Evolutionary conservation across 2,888 invertebrate species (phyloP).

Genomic region (Aphidius colemani): DNA sequence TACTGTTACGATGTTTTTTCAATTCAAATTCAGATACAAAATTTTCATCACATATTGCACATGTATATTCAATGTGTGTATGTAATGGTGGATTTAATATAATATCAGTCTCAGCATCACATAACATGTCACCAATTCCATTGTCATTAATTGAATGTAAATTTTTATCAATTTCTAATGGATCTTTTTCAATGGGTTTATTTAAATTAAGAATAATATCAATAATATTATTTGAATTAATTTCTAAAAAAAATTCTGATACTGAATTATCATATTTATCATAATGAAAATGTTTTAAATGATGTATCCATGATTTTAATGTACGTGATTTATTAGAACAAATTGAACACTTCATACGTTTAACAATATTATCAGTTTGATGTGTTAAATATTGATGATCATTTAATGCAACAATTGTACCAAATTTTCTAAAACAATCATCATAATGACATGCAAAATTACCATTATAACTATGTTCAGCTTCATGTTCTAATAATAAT

Average conservation of each 20-base stretch:
- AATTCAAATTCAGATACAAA: constrained; percentile 18
- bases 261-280: constrained; percentile 9
- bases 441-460: constrained; percentile 31
- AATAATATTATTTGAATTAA: background rate
- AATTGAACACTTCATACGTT: constrained; percentile 28
- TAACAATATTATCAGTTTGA: background rate
- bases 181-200: background rate
- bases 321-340: constrained; percentile 35
- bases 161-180: no score
- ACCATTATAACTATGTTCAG: constrained; percentile 35
- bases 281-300: constrained; percentile 39
- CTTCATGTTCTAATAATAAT: constrained; percentile 33
- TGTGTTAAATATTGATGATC: constrained; percentile 38
- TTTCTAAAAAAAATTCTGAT: constrained; percentile 30
- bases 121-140: no score
- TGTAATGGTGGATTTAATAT: no score
- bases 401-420: constrained; percentile 27
- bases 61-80: constrained; percentile 20
- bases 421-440: constrained; percentile 35
- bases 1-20: constrained; percentile 12
- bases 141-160: no score
- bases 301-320: constrained; percentile 30
- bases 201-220: background rate
- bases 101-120: no score
- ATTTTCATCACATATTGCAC: constrained; percentile 33